Evolutionary conservation across 2,888 invertebrate species (phyloP).

Genomic region (Syritta pipiens): DNA sequence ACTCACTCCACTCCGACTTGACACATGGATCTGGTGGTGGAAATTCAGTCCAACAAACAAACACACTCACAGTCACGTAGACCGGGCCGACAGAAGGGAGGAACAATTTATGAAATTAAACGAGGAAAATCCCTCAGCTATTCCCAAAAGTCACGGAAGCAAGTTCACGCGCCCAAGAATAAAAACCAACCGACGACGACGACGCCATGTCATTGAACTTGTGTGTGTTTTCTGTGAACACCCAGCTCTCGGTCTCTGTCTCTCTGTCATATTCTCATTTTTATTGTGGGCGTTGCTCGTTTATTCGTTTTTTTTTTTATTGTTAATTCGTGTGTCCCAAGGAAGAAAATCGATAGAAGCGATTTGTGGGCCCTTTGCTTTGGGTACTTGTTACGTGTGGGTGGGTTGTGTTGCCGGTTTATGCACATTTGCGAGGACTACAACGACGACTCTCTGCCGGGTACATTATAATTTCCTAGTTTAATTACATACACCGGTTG

Average conservation of each 20-base stretch:
- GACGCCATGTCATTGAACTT: slow-evolving; percentile 47
- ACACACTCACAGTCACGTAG: background rate
- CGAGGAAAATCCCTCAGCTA: slow-evolving; percentile 28
- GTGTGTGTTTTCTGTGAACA: slow-evolving; percentile 7
- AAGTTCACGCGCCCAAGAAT: slow-evolving; percentile 36
- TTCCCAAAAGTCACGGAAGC: slow-evolving; percentile 42
- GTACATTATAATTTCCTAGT: slow-evolving; percentile 26
- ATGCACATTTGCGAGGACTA: slow-evolving; percentile 8
- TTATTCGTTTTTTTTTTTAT: slow-evolving; percentile 18
- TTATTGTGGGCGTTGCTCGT: slow-evolving; percentile 54
- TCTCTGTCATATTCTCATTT: slow-evolving; percentile 15
- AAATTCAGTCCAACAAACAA: slow-evolving; percentile 1
- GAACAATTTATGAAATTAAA: slow-evolving; percentile 13
- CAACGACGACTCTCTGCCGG: background rate
- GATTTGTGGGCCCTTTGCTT: slow-evolving; percentile 14
- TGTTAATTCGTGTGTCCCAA: slow-evolving; percentile 24
- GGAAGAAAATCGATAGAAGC: slow-evolving; percentile 46
- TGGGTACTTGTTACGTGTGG: slow-evolving; percentile 33
- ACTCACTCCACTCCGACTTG: background rate
- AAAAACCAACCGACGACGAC: background rate
- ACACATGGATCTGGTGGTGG: background rate
- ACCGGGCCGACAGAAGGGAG: no score
- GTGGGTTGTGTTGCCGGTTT: slow-evolving; percentile 9
- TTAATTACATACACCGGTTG: slow-evolving; percentile 38
- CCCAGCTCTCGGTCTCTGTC: background rate